These are phyloP conservation scores for Plecotus auritus DNA, from an alignment of 2,113 vertebrate genomes.

Conservation along the genomic window DNA sequence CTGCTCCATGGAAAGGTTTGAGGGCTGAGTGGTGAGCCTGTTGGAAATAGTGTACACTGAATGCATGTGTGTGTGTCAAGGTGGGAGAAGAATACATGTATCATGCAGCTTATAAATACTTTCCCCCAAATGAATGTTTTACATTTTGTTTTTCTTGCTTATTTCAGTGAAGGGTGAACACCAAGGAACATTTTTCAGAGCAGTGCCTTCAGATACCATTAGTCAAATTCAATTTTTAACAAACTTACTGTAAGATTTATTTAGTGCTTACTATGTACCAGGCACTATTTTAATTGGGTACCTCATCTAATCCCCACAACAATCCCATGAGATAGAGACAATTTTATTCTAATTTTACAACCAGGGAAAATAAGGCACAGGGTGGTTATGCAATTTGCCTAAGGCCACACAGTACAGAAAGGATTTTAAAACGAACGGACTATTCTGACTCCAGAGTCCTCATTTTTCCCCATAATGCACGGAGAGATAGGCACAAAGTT, in stretches of 20 bases:
- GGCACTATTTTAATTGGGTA: not conserved
- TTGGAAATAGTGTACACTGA: not conserved
- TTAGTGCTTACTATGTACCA: not conserved
- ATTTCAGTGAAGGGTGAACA: not conserved
- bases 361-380: not conserved
- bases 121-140: not conserved
- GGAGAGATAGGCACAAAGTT: not conserved
- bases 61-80: not conserved
- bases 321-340: not conserved
- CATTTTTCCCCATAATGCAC: not conserved
- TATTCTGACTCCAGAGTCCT: not conserved
- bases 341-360: slow-evolving; percentile 12
- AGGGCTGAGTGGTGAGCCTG: not conserved
- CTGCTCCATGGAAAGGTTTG: not conserved
- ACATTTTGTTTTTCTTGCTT: not conserved
- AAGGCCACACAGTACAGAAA: not conserved
- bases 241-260: not conserved
- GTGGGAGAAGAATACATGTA: not conserved
- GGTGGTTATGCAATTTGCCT: not conserved
- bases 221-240: slow-evolving; percentile 15
- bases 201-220: not conserved
- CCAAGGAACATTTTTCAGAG: not conserved
- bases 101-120: not conserved
- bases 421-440: not conserved
- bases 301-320: not conserved